Evolutionary conservation across 2,113 vertebrate genomes (phyloP).

Genomic region (Sorex araneus): DNA sequence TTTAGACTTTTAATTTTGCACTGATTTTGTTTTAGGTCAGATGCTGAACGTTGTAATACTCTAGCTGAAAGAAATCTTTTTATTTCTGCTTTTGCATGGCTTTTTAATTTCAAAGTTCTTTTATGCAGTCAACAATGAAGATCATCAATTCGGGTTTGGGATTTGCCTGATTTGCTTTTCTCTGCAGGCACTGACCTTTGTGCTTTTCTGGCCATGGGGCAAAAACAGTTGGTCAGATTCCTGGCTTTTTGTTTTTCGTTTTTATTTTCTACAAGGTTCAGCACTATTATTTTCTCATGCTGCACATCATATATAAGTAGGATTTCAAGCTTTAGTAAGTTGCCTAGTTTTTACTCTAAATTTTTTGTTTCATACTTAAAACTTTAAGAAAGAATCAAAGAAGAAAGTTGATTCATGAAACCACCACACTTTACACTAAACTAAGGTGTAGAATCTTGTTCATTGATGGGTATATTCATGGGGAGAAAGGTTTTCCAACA

Average conservation of each 20-base stretch:
- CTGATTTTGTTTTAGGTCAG: conserved; percentile 72
- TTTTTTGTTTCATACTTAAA: conserved; percentile 52
- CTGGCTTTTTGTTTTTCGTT: no score
- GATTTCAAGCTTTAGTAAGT: background rate
- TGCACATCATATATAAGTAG: background rate
- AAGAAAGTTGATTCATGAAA: conserved; percentile 17
- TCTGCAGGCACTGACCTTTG: background rate
- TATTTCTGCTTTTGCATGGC: conserved; percentile 56
- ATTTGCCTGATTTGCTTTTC: conserved; percentile 32
- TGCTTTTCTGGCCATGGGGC: background rate
- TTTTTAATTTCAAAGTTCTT: conserved; percentile 64
- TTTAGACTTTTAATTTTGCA: conserved; percentile 64
- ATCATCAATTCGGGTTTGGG: conserved; percentile 19
- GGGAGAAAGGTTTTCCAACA: background rate
- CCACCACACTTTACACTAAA: no score
- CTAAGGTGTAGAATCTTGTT: background rate
- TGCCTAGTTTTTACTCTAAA: conserved; percentile 34
- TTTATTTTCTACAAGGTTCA: conserved; percentile 32
- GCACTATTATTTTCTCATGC: conserved; percentile 2
- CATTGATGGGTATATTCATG: background rate
- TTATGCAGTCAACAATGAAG: conserved; percentile 27
- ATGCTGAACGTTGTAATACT: conserved; percentile 56
- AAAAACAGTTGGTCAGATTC: conserved; percentile 45
- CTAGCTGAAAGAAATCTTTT: conserved; percentile 43
- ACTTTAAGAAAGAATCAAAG: conserved; percentile 42